Conservation (phyloP, 2,888 invertebrate species). For the Heteromyza rotundicornis region DNA sequence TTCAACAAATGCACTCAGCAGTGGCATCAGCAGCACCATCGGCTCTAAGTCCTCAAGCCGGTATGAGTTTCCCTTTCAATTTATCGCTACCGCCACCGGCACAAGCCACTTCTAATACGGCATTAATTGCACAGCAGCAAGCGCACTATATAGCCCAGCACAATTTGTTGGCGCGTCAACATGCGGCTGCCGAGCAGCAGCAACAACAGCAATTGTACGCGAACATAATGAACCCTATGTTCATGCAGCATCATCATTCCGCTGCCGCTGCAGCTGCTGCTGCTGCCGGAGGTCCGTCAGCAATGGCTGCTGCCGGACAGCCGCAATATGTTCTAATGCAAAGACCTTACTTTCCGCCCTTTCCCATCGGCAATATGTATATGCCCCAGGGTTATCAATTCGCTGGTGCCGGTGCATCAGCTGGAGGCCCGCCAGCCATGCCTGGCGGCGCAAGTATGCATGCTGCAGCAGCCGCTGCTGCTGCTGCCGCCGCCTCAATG, state of each 20-base stretch:
- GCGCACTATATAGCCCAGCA: slow-evolving; percentile 74
- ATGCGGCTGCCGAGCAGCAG: slow-evolving; percentile 65
- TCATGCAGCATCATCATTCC: slow-evolving; percentile 40
- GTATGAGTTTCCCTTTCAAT: slow-evolving; percentile 48
- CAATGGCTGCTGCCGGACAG: slow-evolving; percentile 46
- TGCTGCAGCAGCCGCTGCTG: slow-evolving; percentile 33
- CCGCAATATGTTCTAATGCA: slow-evolving; percentile 61
- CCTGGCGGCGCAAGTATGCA: slow-evolving; percentile 37
- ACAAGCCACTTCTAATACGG: slow-evolving; percentile 51
- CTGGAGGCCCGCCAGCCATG: neutral
- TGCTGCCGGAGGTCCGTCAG: slow-evolving; percentile 40
- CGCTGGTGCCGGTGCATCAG: slow-evolving; percentile 18
- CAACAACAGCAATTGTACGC: slow-evolving; percentile 49
- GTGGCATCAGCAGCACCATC: slow-evolving; percentile 40
- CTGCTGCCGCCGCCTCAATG: neutral
- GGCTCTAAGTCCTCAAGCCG: slow-evolving; percentile 35
- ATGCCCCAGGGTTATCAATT: slow-evolving; percentile 8
- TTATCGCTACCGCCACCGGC: slow-evolving; percentile 57
- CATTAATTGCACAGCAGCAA: slow-evolving; percentile 66
- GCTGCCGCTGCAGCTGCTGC: slow-evolving; percentile 33
- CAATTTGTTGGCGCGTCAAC: slow-evolving; percentile 71
- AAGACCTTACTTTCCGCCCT: slow-evolving; percentile 59
- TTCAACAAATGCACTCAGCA: slow-evolving; percentile 18
- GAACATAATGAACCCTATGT: slow-evolving; percentile 43
- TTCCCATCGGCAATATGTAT: slow-evolving; percentile 53